A percentile compares a stretch with the other conserved stretches of the same genome.
Evolutionary conservation across 2,797 vertebrate species (phyloP).

Genomic region (Lagorchestes hirsutus): DNA sequence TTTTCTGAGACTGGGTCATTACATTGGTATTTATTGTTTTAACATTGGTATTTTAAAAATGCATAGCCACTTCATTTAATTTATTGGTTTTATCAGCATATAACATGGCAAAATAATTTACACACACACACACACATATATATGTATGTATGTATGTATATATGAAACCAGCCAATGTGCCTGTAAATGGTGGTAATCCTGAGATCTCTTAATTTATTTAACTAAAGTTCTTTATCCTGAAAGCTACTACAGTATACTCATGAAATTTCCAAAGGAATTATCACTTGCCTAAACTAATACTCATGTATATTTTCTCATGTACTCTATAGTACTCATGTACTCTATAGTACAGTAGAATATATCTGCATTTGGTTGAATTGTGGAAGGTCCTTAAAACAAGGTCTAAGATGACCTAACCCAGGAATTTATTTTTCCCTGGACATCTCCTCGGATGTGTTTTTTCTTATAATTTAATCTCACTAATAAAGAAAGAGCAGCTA

Average conservation of each 20-base stretch:
- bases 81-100: neutral
- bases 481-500: neutral
- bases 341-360: neutral
- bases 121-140: too few relatives aligned
- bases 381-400: neutral
- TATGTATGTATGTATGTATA: too few relatives aligned
- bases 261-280: neutral
- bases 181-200: neutral
- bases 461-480: neutral
- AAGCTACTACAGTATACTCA: neutral
- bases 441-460: neutral
- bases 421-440: neutral
- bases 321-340: neutral
- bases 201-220: neutral
- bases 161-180: neutral
- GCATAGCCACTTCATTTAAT: neutral
- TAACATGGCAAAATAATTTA: neutral
- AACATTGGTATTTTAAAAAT: neutral
- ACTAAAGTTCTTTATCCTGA: neutral
- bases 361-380: neutral
- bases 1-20: neutral
- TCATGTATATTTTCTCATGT: neutral
- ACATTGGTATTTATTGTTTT: neutral
- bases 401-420: neutral
- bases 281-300: neutral